phyloP scores from a whole-genome alignment of 2,113 vertebrate genomes.

The Sapayoa aenigma region DNA sequence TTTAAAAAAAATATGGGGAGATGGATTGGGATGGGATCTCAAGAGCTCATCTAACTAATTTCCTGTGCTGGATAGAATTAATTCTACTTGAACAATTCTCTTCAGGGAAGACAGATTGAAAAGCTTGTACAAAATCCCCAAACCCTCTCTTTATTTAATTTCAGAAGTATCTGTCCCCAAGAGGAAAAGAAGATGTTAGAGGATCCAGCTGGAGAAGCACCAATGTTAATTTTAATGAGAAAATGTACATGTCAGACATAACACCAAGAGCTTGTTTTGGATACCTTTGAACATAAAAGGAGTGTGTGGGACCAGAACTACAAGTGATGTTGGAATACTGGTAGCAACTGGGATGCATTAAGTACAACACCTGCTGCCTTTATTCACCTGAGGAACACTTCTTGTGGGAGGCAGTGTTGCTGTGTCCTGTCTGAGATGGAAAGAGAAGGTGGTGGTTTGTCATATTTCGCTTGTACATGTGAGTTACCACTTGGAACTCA shows the following conservation, averaged over 20 bases:
- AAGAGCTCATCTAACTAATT: background rate
- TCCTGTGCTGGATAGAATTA: background rate
- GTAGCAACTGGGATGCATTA: background rate
- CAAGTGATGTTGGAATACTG: background rate
- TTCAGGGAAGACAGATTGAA: background rate
- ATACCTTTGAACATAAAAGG: background rate
- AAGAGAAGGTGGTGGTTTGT: background rate
- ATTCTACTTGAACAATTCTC: background rate
- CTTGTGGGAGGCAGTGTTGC: background rate
- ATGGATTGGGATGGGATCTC: background rate
- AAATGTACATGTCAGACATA: background rate
- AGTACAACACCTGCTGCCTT: background rate
- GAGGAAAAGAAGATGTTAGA: slow-evolving; percentile 61
- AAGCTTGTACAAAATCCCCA: background rate
- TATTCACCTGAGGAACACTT: background rate
- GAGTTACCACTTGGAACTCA: background rate
- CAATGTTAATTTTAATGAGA: background rate
- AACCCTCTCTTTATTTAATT: slow-evolving; percentile 34
- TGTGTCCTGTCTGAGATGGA: background rate
- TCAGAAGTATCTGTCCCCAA: slow-evolving; percentile 61
- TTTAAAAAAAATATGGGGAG: background rate
- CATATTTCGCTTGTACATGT: background rate
- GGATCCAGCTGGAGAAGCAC: background rate
- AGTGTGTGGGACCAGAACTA: background rate
- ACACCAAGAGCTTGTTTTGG: background rate